Base-by-base conservation (phyloP, 2,888 invertebrate genomes). In the Idaea aversata region DNA sequence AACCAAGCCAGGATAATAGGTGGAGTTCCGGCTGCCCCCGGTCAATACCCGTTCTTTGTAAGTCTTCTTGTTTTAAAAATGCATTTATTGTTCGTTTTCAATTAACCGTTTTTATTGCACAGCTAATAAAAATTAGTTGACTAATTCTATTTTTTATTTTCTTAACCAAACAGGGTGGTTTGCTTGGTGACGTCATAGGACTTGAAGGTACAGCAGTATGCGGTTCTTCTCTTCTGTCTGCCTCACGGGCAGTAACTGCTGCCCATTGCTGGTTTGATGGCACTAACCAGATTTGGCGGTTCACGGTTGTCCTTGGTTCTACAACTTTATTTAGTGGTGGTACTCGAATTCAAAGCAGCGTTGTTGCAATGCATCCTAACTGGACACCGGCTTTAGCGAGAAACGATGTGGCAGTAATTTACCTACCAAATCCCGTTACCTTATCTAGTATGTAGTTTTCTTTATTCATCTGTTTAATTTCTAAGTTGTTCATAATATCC, bases 181-280 rank as follows among this genome's bases (percentile, higher is more conserved):
- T 81, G 34, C 67, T 82, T 3, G 73, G 76, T 6, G 72, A 72
- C 0, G 73, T 77, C 38, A 66, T 74, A 0, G 80, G 78, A 1
- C 15, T 67, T 5, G 36, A 67, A 0, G 73, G 75, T 5, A 65
- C 66, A 60, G 77, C 76, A 36, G 78, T 87, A 0, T 90, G 90
- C 66, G 88, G 90, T 34, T 88, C 81, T 7, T 76, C 84, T 5
- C 73, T 90, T 5, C 63, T 90, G 57, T 78, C 71, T 5, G 0
- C 67, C 3, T 71, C 36, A 47, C 70, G 79, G 47, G 77, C 85
- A 0, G 63, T 78, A 3, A 85, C 87, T 3, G 87, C 87, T 4
- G 87, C 87, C 13, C 86, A 86, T 67, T 87, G 86, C 72, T 86
- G 88, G 86, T 70, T 62, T 57, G 90, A 88, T 63, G 90, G 90